Conservation (phyloP, 2,888 invertebrate species). For the Galeruca laticollis region DNA sequence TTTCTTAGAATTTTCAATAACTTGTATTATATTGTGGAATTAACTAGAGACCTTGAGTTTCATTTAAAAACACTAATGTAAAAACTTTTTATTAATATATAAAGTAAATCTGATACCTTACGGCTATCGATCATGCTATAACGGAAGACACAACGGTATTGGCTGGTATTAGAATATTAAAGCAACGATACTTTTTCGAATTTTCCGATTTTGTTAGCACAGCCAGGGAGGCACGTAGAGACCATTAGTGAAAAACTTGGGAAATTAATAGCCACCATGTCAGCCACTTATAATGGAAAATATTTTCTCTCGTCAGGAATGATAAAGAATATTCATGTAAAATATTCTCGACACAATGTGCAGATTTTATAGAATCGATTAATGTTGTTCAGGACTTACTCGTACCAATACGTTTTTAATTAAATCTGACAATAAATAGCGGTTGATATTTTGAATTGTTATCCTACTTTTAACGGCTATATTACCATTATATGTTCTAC, state of each 20-base stretch:
- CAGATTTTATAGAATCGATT: constrained; percentile 23
- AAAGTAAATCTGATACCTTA: constrained; percentile 5
- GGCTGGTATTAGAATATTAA: constrained; percentile 31
- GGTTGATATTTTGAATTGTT: not conserved
- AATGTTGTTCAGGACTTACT: constrained; percentile 5
- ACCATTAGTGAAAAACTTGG: constrained; percentile 37
- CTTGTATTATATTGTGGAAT: too few relatives aligned
- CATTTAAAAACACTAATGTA: too few relatives aligned
- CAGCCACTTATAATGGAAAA: constrained; percentile 36
- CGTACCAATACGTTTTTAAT: constrained; percentile 7
- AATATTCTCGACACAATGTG: constrained; percentile 27
- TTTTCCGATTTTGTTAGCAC: constrained; percentile 36
- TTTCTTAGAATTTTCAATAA: too few relatives aligned
- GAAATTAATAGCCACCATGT: constrained; percentile 33
- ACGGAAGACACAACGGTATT: constrained; percentile 21
- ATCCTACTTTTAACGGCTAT: not conserved
- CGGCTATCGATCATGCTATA: constrained; percentile 14
- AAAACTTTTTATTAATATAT: not conserved
- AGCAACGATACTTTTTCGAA: constrained; percentile 32
- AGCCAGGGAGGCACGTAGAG: constrained; percentile 31
- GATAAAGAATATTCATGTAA: constrained; percentile 32
- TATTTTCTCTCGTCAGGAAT: constrained; percentile 21
- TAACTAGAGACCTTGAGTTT: too few relatives aligned
- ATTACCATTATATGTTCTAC: too few relatives aligned
- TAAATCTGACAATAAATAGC: not conserved